Percentiles rank a stretch among this genome's conserved stretches.
phyloP scores from a whole-genome alignment of 2,113 vertebrate genomes.

The Murina feae region DNA sequence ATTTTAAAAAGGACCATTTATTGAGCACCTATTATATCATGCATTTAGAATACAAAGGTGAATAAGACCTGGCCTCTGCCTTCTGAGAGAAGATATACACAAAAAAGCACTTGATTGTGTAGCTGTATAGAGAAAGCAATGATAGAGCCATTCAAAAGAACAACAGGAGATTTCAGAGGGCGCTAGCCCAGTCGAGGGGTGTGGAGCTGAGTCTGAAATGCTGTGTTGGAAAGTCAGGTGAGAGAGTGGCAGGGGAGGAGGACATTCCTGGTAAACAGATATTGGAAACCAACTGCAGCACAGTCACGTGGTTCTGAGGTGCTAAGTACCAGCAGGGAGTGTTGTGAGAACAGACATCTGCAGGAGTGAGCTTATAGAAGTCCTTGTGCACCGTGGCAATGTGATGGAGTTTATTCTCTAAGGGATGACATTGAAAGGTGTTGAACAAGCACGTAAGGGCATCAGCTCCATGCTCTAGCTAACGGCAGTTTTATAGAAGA shows the following conservation, averaged over 20 bases:
- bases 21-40: background rate
- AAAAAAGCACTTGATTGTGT: background rate
- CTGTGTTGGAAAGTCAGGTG: background rate
- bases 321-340: background rate
- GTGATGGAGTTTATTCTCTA: background rate
- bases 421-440: background rate
- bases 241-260: background rate
- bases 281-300: background rate
- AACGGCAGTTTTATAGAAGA: background rate
- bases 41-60: background rate
- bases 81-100: background rate
- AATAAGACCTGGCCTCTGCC: background rate
- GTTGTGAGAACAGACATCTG: background rate
- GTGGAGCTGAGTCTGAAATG: background rate
- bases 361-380: background rate
- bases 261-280: background rate
- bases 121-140: background rate
- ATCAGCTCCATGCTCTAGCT: background rate
- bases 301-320: background rate
- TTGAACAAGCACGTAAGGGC: background rate
- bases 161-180: background rate
- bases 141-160: background rate
- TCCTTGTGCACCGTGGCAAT: background rate
- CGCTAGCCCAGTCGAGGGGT: rapidly evolving
- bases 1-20: background rate